phyloP scores from a whole-genome alignment of 2,888 invertebrate genomes.

The Eupithecia centaureata region DNA sequence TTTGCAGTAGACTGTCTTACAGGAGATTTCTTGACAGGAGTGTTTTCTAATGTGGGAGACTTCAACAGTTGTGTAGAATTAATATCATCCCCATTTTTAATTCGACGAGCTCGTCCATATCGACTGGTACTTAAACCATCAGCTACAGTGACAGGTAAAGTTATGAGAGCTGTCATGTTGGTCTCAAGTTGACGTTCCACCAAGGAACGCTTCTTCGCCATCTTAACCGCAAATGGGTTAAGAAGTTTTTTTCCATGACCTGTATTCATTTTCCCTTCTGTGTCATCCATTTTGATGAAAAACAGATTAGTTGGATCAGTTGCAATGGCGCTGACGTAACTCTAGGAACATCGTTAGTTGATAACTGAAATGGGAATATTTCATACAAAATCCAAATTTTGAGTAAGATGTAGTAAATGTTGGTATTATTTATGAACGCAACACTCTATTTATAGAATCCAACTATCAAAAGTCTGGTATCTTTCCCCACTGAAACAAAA shows the following conservation, averaged over 20 bases:
- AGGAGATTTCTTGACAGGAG: constrained; percentile 59
- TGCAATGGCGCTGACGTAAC: constrained; percentile 56
- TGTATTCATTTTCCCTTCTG: constrained; percentile 66
- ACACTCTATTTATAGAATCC: constrained; percentile 49
- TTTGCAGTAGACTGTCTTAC: constrained; percentile 33
- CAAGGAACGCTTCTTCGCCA: constrained; percentile 73
- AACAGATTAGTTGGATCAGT: constrained; percentile 38
- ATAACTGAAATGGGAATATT: constrained; percentile 44
- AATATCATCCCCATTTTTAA: constrained; percentile 74
- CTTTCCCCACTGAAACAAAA: constrained; percentile 73
- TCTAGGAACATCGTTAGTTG: constrained; percentile 52
- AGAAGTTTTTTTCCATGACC: constrained; percentile 56
- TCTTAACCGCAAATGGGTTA: constrained; percentile 54
- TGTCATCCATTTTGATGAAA: constrained; percentile 67
- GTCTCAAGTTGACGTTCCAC: constrained; percentile 78
- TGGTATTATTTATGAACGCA: constrained; percentile 47
- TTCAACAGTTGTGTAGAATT: constrained; percentile 53
- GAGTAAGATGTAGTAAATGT: constrained; percentile 37
- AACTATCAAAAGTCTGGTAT: constrained; percentile 50
- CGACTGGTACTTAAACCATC: constrained; percentile 78
- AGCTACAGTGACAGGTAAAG: constrained; percentile 60
- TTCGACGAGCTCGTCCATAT: constrained; percentile 84
- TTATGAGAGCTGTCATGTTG: constrained; percentile 69
- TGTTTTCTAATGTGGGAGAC: constrained; percentile 58
- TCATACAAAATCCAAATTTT: constrained; percentile 45